These are phyloP conservation scores for Palythoa heliodiscus DNA, from an alignment of 92 coral and sea anemone species.

Conservation along the genomic window DNA sequence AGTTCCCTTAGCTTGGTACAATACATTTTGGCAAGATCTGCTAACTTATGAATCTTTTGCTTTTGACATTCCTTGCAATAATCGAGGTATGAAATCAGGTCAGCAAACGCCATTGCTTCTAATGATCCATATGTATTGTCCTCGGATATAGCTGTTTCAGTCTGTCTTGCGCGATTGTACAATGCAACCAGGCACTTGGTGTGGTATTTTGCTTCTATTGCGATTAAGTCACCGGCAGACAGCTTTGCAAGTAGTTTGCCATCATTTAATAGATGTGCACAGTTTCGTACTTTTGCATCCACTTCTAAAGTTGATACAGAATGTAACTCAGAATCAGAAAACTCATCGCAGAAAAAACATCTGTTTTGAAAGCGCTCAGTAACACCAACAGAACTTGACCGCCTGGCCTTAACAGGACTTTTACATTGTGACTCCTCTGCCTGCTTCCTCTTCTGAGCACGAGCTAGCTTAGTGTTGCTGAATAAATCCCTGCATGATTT, in stretches of 20 bases:
- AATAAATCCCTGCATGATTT: too few species aligned
- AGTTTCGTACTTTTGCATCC: too few species aligned
- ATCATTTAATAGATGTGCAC: too few species aligned
- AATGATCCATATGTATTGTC: background rate
- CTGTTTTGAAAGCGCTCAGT: too few species aligned
- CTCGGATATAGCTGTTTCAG: constrained; percentile 25
- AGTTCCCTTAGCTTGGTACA: constrained; percentile 40
- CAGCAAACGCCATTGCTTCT: constrained; percentile 42
- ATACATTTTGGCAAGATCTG: constrained; percentile 47
- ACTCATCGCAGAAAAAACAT: too few species aligned
- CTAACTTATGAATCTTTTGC: constrained; percentile 9
- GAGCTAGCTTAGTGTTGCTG: too few species aligned
- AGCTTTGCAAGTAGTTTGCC: background rate
- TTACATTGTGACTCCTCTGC: too few species aligned
- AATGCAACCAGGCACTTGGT: constrained; percentile 39
- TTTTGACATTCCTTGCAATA: constrained; percentile 27
- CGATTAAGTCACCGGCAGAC: constrained; percentile 12
- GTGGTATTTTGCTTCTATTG: constrained; percentile 54
- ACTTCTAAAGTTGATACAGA: too few species aligned
- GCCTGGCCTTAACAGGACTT: too few species aligned
- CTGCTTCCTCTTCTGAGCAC: too few species aligned
- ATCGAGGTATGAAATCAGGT: constrained; percentile 39
- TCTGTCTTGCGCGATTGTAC: constrained; percentile 41
- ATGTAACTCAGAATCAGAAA: too few species aligned
- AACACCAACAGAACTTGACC: too few species aligned